A percentile compares a stretch with the other conserved stretches of the same genome.
Evolutionary conservation across 1,140 invertebrate species (phyloP).

Genomic region (Colletes latitarsis): DNA sequence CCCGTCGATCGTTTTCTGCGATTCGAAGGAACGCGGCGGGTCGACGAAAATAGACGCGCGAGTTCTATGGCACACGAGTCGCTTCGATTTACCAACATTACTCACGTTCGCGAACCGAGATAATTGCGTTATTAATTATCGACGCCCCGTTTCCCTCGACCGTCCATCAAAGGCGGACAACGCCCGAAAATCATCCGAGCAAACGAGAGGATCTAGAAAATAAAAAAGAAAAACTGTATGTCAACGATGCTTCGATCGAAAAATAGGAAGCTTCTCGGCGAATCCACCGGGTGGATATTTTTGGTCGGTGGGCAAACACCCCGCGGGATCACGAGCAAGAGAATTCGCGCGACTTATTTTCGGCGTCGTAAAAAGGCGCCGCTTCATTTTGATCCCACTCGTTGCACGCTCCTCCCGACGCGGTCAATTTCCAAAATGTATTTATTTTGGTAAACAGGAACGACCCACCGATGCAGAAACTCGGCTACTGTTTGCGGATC

Average conservation of each 20-base stretch:
- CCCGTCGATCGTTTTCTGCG: background rate
- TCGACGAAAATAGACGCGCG: background rate
- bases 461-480: no score
- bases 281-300: slow-evolving; percentile 40
- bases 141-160: background rate
- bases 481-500: no score
- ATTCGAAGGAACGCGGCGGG: background rate
- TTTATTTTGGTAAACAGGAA: no score
- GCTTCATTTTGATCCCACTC: slow-evolving; percentile 1
- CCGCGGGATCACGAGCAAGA: slow-evolving; percentile 30
- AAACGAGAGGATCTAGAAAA: background rate
- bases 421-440: slow-evolving; percentile 11
- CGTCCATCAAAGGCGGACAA: background rate
- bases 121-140: slow-evolving; percentile 52
- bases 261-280: slow-evolving; percentile 41
- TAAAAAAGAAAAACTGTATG: background rate
- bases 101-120: slow-evolving; percentile 7
- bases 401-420: background rate
- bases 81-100: slow-evolving; percentile 2
- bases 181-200: background rate
- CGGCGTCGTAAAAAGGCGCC: slow-evolving; percentile 32
- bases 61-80: background rate
- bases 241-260: slow-evolving; percentile 22
- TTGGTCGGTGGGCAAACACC: slow-evolving; percentile 6
- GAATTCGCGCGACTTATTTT: slow-evolving; percentile 63